These are phyloP conservation scores for Eupithecia tripunctaria DNA, from an alignment of 2,888 invertebrate genomes.

Conservation along the genomic window DNA sequence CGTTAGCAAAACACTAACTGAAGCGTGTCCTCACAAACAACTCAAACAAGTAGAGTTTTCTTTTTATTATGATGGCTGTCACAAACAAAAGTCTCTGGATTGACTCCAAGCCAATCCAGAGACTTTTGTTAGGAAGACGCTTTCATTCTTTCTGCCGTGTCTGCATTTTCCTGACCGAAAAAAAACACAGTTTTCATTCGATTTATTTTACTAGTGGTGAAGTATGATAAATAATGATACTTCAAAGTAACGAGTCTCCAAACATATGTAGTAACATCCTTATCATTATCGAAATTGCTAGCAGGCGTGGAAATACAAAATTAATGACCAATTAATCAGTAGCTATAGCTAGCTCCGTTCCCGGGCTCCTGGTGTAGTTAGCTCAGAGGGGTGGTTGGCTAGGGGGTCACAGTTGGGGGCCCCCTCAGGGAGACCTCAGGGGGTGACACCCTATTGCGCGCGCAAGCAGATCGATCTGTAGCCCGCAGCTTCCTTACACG, in stretches of 20 bases:
- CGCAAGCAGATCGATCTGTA: conserved; percentile 72
- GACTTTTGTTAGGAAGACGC: neutral
- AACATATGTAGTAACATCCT: neutral
- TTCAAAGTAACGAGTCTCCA: neutral
- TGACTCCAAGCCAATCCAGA: neutral
- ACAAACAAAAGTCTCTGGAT: too few species aligned
- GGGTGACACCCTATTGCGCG: conserved; percentile 62
- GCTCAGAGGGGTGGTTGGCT: conserved; percentile 50
- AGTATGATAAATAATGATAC: neutral
- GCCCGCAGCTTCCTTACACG: conserved; percentile 29
- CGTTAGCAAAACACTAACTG: too few species aligned
- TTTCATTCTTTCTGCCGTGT: neutral
- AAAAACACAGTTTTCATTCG: neutral
- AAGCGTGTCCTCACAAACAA: neutral
- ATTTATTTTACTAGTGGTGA: neutral
- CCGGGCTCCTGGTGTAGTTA: conserved; percentile 60
- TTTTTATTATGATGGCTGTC: neutral
- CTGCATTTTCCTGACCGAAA: neutral
- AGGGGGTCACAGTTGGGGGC: conserved; percentile 20
- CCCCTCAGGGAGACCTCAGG: neutral
- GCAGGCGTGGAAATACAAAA: conserved; percentile 18
- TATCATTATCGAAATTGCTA: neutral
- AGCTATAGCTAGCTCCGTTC: conserved; percentile 40
- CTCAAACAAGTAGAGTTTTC: neutral
- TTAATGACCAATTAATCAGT: conserved; percentile 37